Evolutionary conservation across 2,113 vertebrate genomes (phyloP).

Genomic region (Conger conger): DNA sequence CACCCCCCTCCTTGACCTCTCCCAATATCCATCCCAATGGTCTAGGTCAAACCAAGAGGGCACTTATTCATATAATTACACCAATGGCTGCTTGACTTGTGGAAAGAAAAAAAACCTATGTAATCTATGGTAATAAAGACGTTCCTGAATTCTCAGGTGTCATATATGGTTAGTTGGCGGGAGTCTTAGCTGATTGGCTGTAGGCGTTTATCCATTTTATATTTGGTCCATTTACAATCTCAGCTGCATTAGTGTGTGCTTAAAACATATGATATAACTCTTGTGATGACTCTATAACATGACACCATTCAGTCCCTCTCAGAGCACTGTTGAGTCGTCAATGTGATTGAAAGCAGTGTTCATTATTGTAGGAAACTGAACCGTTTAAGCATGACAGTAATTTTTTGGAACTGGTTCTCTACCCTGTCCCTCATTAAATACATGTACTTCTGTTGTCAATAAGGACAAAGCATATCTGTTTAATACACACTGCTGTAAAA

Average conservation of each 20-base stretch:
- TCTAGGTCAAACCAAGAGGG: not conserved
- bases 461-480: conserved; percentile 11
- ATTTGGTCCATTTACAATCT: not conserved
- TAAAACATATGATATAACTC: not conserved
- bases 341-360: not conserved
- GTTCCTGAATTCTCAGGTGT: not conserved
- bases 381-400: not conserved
- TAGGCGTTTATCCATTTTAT: not conserved
- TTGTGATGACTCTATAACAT: not conserved
- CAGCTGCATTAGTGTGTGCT: not conserved
- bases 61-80: not conserved
- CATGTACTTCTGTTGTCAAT: not conserved
- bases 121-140: not conserved
- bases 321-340: not conserved
- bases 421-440: conserved; percentile 4
- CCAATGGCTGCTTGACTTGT: not conserved
- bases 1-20: not conserved
- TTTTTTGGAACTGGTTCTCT: conserved; percentile 4
- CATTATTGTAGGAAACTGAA: conserved; percentile 9
- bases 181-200: not conserved
- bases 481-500: conserved; percentile 1
- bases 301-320: not conserved
- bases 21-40: not conserved
- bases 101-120: not conserved
- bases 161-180: not conserved